Evolutionary conservation across 2,113 vertebrate species (phyloP).

Genomic region (Pollimyrus isidori): DNA sequence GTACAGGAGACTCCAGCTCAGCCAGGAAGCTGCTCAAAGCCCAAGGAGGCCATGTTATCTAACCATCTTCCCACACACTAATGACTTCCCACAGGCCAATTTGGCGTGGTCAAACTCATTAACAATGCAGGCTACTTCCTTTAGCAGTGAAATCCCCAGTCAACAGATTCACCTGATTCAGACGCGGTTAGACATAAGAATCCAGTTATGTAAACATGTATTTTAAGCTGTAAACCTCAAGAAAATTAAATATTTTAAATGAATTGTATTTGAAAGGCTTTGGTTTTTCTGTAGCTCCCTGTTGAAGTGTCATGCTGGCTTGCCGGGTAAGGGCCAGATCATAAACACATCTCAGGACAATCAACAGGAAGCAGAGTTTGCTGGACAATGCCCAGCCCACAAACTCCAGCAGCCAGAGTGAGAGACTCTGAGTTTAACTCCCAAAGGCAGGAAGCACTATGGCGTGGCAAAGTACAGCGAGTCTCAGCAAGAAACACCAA

Average conservation of each 20-base stretch:
- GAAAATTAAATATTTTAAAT: not conserved
- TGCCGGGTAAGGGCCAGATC: not conserved
- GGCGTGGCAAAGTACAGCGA: not conserved
- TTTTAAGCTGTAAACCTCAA: not conserved
- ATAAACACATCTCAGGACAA: constrained; percentile 26
- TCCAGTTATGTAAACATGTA: not conserved
- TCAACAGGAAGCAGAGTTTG: constrained; percentile 30
- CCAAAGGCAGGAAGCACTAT: not conserved
- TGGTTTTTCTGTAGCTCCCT: not conserved
- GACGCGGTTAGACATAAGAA: not conserved
- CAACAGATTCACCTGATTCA: not conserved
- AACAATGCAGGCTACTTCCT: not conserved
- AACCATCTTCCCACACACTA: not conserved
- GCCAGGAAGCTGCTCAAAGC: not conserved
- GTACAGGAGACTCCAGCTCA: not conserved
- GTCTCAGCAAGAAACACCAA: not conserved
- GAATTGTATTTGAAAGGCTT: not conserved
- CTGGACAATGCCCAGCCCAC: constrained; percentile 11
- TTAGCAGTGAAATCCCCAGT: not conserved
- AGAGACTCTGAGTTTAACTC: not conserved
- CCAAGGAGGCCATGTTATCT: constrained; percentile 5
- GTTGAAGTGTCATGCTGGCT: not conserved
- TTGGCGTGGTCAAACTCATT: constrained; percentile 15
- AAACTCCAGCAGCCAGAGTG: not conserved
- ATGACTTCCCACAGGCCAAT: constrained; percentile 25